phyloP scores from a whole-genome alignment of 2,797 vertebrate species.

The Coracias cyanogaster region DNA sequence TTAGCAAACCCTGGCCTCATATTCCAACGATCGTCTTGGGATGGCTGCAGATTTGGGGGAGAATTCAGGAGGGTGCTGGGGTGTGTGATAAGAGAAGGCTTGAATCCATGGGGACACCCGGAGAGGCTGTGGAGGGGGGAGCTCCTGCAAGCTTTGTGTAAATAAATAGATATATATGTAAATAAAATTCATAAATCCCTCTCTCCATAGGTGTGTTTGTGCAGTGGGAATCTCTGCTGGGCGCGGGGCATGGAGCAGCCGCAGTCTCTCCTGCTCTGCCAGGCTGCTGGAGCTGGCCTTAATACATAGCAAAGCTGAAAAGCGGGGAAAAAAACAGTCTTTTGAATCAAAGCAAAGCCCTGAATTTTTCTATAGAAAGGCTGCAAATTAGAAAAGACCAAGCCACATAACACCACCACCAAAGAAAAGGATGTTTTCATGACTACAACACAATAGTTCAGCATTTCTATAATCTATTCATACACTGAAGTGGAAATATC shows the following conservation, averaged over 20 bases:
- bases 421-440: not conserved
- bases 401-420: not conserved
- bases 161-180: not conserved
- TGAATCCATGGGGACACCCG: not conserved
- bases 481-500: not conserved
- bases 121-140: not conserved
- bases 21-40: fast-evolving
- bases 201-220: not conserved
- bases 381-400: not conserved
- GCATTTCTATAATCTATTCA: not conserved
- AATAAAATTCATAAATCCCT: too few relatives aligned
- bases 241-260: not conserved
- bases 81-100: not conserved
- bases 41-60: not conserved
- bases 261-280: not conserved
- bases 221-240: not conserved
- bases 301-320: fast-evolving
- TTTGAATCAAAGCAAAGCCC: not conserved
- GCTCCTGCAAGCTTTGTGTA: not conserved
- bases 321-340: not conserved
- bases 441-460: not conserved
- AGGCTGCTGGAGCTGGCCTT: not conserved
- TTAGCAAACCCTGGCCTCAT: not conserved
- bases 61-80: not conserved
- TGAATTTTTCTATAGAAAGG: not conserved